Base-by-base conservation (phyloP, 2,888 invertebrate species). In the Drosophila longiperda region DNA sequence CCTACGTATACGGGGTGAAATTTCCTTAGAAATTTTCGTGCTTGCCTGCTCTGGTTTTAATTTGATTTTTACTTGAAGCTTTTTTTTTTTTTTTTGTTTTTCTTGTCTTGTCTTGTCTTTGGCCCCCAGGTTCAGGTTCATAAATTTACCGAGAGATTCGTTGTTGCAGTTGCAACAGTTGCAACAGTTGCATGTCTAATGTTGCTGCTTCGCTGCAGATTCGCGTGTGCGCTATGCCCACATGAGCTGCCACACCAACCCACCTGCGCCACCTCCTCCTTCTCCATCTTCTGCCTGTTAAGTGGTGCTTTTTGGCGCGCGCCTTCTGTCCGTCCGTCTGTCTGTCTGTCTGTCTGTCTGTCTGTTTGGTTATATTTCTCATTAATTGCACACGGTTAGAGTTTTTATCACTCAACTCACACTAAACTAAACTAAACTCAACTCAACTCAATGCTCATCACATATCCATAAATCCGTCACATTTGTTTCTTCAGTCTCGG, bases 21-120 rank as follows among this genome's bases (percentile, higher is more conserved):
- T 90, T 87, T 90, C 90, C 89, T 89, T 87, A 90, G 90, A 87
- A 90, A 89, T 87, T 86, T 90, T 90, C 88, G 88, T 90, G 87
- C 90, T 90, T 90, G 87, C 90, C 86, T 90, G 90, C 90, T 87
- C 87, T 90, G 88, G 86, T 87, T 87, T 87, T 87, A 89, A 90
- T 90, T 87, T 90, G 90, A 89, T 87, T 90, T 87, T 89, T 89
- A 82, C 89, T 89, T 83, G 78, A 66, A 66, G 71, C 71, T 67
- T 57, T 75, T 55, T 33, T 59, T 49, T 65, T 69, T 61, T 75
- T 45, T 73, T 64, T 59, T 59, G 12, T 64, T 72, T 42, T 64
- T 59, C 34, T 59, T 70, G 53, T 50, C 53, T 49, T 55, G 36
- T 36, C 62, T 62, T 66, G 62, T 72, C 58, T 64, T 76, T 78